Evolutionary conservation across 2,888 invertebrate species (phyloP).

Genomic region (Nemurella pictetii): DNA sequence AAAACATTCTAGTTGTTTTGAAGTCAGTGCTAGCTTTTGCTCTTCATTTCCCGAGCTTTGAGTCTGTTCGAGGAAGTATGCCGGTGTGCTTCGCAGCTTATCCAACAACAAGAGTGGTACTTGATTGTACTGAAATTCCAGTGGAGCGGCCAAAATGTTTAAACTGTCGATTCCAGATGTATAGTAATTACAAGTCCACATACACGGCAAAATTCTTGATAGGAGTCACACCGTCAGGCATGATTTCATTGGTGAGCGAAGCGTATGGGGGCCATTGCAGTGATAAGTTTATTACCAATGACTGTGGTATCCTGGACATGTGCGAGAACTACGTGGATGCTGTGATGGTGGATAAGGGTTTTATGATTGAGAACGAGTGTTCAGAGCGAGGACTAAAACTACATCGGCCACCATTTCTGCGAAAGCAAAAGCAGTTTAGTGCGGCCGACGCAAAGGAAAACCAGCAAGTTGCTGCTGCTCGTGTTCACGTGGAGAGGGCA

Average conservation of each 20-base stretch:
- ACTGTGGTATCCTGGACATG: neutral
- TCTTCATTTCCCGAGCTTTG: constrained; percentile 36
- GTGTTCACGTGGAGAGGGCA: constrained; percentile 3
- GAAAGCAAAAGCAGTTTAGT: neutral
- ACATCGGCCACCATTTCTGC: neutral
- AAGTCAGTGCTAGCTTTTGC: constrained; percentile 27
- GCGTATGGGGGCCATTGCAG: constrained; percentile 41
- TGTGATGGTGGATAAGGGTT: constrained; percentile 9
- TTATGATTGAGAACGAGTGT: constrained; percentile 7
- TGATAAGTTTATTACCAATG: constrained; percentile 37
- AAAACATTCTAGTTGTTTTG: constrained; percentile 23
- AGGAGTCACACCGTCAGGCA: constrained; percentile 40
- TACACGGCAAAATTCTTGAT: constrained; percentile 42
- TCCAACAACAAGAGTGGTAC: constrained; percentile 34
- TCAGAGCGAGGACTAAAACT: neutral
- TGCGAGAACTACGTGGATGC: neutral
- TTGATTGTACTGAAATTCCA: constrained; percentile 29
- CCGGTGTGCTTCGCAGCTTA: constrained; percentile 33
- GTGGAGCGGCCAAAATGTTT: constrained; percentile 1
- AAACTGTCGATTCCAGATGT: constrained; percentile 33
- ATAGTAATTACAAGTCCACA: constrained; percentile 39
- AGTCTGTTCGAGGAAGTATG: constrained; percentile 32
- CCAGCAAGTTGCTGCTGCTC: neutral
- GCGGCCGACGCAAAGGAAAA: neutral
- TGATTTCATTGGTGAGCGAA: constrained; percentile 39